Percentiles rank a stretch among this genome's conserved stretches.
phyloP scores from a whole-genome alignment of 2,888 invertebrate species.

The Pedicia rivosa region DNA sequence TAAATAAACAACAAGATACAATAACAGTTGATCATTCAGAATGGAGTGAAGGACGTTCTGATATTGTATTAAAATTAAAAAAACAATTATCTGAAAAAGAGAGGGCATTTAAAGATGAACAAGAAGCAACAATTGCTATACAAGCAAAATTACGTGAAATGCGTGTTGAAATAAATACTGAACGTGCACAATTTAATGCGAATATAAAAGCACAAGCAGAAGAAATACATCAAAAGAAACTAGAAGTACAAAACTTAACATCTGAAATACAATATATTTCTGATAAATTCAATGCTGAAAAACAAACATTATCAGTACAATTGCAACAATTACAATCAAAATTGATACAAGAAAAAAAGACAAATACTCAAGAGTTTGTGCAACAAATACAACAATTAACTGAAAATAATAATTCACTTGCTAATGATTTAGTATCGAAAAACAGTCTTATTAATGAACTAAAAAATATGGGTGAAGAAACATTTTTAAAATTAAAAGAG shows the following conservation, averaged over 20 bases:
- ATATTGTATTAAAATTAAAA: constrained; percentile 71
- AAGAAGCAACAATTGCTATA: constrained; percentile 55
- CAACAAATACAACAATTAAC: constrained; percentile 22
- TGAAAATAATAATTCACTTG: constrained; percentile 16
- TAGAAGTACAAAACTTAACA: constrained; percentile 21
- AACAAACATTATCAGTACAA: constrained; percentile 15
- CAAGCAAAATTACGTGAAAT: constrained; percentile 68
- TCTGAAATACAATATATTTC: constrained; percentile 24
- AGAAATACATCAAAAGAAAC: constrained; percentile 22
- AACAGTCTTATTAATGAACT: constrained; percentile 24
- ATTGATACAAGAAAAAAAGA: constrained; percentile 24
- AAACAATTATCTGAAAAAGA: constrained; percentile 82
- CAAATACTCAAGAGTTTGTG: constrained; percentile 23
- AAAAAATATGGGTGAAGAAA: constrained; percentile 18
- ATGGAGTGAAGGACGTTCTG: constrained; percentile 55
- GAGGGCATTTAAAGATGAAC: constrained; percentile 54
- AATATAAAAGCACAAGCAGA: constrained; percentile 23
- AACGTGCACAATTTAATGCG: constrained; percentile 24
- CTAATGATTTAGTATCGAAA: constrained; percentile 24
- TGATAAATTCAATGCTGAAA: constrained; percentile 24
- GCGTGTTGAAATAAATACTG: constrained; percentile 33
- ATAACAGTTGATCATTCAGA: constrained; percentile 55
- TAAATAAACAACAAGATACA: constrained; percentile 76
- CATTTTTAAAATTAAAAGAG: constrained; percentile 19
- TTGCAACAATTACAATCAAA: constrained; percentile 24